Percentiles rank a stretch among this genome's conserved stretches.
Evolutionary conservation across 2,888 invertebrate species (phyloP).

Genomic region (Polia nebulosa): DNA sequence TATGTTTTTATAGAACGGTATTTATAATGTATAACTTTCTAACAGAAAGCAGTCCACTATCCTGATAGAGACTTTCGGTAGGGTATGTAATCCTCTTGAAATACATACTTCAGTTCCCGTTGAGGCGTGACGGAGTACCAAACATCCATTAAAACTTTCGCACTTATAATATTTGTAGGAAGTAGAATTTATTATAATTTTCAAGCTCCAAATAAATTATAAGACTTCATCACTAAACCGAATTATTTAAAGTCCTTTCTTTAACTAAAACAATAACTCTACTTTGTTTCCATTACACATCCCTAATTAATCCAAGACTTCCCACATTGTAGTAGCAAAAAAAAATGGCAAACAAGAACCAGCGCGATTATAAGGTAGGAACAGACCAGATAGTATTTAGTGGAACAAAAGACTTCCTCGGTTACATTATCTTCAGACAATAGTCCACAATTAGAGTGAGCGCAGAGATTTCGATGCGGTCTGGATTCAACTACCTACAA

Average conservation of each 20-base stretch:
- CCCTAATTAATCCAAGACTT: not conserved
- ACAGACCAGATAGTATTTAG: slow-evolving; percentile 17
- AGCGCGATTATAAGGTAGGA: slow-evolving; percentile 3
- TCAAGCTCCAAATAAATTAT: no score
- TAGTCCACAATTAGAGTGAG: slow-evolving; percentile 41
- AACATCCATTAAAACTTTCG: no score
- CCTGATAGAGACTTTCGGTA: no score
- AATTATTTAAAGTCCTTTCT: not conserved
- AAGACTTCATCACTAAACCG: no score
- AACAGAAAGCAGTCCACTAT: no score
- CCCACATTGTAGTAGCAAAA: not conserved
- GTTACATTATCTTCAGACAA: slow-evolving; percentile 48
- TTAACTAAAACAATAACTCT: not conserved
- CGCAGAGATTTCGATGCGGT: slow-evolving; percentile 23
- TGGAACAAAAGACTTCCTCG: slow-evolving; percentile 46
- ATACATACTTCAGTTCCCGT: no score
- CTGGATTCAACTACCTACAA: slow-evolving; percentile 4
- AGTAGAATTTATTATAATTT: no score
- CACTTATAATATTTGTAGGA: no score
- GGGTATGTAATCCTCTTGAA: no score
- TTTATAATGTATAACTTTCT: no score
- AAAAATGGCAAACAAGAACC: not conserved
- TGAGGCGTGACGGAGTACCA: no score
- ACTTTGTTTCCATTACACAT: not conserved
- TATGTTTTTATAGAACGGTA: no score